Evolutionary conservation across 2,888 invertebrate species (phyloP).

Genomic region (Drosophila mayaguana): DNA sequence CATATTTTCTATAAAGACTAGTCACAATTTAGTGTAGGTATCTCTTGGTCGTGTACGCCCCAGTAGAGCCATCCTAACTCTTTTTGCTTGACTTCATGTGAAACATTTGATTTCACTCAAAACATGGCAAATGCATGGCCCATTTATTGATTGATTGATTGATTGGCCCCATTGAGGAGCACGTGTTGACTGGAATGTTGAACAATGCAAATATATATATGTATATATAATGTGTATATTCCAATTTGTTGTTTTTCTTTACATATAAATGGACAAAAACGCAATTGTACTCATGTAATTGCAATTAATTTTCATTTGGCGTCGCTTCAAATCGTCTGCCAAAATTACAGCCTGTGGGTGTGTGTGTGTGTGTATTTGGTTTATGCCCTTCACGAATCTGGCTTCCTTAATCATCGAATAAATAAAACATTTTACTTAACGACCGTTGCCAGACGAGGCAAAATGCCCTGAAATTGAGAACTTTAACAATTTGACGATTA

Average conservation of each 20-base stretch:
- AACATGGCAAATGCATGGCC: constrained; percentile 49
- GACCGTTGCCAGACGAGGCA: constrained; percentile 17
- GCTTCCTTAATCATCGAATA: constrained; percentile 61
- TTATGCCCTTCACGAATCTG: constrained; percentile 52
- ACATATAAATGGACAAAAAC: constrained; percentile 54
- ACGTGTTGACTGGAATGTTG: constrained; percentile 18
- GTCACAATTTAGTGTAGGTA: not conserved
- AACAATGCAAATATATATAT: not conserved
- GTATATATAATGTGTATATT: not conserved
- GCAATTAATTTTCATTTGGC: constrained; percentile 71
- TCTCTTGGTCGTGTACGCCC: not conserved
- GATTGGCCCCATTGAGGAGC: constrained; percentile 40
- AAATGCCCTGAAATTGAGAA: too few species aligned
- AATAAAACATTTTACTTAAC: constrained; percentile 44
- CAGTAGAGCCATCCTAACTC: not conserved
- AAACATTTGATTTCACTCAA: constrained; percentile 41
- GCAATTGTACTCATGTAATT: constrained; percentile 56
- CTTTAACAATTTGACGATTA: too few species aligned
- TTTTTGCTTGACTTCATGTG: constrained; percentile 64
- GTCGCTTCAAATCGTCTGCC: constrained; percentile 25
- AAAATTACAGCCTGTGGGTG: constrained; percentile 20
- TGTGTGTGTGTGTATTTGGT: not conserved
- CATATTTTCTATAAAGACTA: too few species aligned
- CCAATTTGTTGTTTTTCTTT: not conserved
- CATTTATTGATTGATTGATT: constrained; percentile 65